phyloP scores from a whole-genome alignment of 2,113 vertebrate genomes.

The Laticauda colubrina region DNA sequence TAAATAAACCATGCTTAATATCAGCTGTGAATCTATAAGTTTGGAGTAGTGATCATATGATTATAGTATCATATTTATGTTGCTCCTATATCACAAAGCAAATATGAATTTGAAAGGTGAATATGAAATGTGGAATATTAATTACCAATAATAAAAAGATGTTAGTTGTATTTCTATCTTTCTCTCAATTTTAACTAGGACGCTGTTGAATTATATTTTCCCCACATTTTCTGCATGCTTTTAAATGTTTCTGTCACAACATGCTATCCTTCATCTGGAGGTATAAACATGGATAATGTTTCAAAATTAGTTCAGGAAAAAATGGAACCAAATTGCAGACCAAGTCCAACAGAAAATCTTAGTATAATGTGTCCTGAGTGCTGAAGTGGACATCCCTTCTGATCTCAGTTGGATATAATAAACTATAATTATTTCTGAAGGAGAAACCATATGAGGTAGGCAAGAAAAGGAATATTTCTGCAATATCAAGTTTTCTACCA shows the following conservation, averaged over 20 bases:
- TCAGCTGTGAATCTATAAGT: neutral
- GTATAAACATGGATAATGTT: neutral
- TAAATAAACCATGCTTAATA: neutral
- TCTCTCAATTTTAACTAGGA: neutral
- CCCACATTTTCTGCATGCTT: neutral
- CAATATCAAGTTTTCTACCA: neutral
- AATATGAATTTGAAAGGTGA: neutral
- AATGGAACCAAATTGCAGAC: neutral
- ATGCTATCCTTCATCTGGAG: conserved; percentile 11
- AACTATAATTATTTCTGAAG: conserved; percentile 1
- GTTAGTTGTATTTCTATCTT: neutral
- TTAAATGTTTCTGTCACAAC: neutral
- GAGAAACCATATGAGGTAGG: neutral
- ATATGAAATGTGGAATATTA: conserved; percentile 7
- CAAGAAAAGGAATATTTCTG: neutral
- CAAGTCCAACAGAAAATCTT: neutral
- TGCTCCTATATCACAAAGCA: neutral
- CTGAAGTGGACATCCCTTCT: neutral
- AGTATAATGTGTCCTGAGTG: conserved; percentile 1
- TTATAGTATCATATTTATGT: neutral
- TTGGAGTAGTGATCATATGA: neutral
- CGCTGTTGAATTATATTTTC: neutral
- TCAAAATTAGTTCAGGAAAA: conserved; percentile 13
- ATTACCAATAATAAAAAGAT: neutral
- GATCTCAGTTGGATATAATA: conserved; percentile 9